phyloP scores from a whole-genome alignment of 2,888 invertebrate species.

The Horisme vitalbata region DNA sequence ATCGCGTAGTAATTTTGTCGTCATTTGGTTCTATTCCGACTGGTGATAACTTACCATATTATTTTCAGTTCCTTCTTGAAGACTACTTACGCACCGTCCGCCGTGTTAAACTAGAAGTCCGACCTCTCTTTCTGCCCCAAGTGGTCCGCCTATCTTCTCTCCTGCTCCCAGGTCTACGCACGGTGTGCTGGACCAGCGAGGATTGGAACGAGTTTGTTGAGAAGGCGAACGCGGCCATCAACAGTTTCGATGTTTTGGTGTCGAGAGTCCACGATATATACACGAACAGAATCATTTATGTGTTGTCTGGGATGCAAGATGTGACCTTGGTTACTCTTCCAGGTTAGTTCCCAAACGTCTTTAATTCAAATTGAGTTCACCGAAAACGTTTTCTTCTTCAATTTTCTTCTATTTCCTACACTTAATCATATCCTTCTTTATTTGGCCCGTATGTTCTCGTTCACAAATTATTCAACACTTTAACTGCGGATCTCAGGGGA shows the following conservation, averaged over 20 bases:
- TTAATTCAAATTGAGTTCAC: no score
- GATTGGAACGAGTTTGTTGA: conserved; percentile 91
- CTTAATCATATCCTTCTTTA: no score
- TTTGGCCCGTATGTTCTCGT: no score
- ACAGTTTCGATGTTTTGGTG: conserved; percentile 89
- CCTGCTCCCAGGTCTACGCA: conserved; percentile 90
- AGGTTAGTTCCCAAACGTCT: conserved; percentile 50
- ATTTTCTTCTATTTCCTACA: no score
- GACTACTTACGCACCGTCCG: conserved; percentile 88
- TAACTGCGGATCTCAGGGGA: no score
- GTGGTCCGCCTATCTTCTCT: conserved; percentile 91
- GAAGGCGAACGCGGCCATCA: conserved; percentile 89
- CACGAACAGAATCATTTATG: conserved; percentile 93
- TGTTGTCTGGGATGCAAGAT: conserved; percentile 93
- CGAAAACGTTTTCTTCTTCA: no score
- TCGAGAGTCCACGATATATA: conserved; percentile 95
- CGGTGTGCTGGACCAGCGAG: conserved; percentile 93
- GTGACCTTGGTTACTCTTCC: conserved; percentile 92
- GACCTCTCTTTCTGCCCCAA: conserved; percentile 95
- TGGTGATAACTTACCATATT: no score
- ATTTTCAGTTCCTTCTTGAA: conserved; percentile 87
- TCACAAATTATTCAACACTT: no score
- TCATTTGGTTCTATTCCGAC: no score
- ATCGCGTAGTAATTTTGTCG: no score
- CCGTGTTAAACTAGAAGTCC: conserved; percentile 92